phyloP scores from a whole-genome alignment of 2,113 vertebrate species.

The Dendropsophus ebraccatus region DNA sequence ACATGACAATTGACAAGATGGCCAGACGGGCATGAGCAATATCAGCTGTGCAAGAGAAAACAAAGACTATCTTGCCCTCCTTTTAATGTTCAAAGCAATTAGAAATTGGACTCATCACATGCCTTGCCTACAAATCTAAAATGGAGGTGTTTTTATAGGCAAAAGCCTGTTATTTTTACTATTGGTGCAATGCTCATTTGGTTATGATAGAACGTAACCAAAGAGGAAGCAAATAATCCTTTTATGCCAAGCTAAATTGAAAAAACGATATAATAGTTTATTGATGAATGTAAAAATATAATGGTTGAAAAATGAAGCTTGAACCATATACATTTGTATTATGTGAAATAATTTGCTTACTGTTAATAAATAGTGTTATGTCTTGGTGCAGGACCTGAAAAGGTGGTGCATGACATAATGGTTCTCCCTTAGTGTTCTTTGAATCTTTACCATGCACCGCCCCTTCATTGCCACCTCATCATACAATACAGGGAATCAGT shows the following conservation, averaged over 20 bases:
- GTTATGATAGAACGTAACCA: neutral
- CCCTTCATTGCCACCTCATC: no score
- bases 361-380: no score
- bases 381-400: no score
- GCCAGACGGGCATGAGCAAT: constrained; percentile 59
- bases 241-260: constrained; percentile 17
- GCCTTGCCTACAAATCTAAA: constrained; percentile 49
- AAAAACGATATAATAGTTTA: constrained; percentile 15
- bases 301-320: constrained; percentile 7
- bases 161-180: constrained; percentile 22
- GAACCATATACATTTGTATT: neutral
- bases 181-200: constrained; percentile 15
- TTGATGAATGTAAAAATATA: constrained; percentile 27
- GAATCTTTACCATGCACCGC: no score
- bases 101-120: constrained; percentile 53
- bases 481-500: neutral
- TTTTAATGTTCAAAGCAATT: constrained; percentile 59
- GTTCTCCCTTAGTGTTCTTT: no score
- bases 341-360: no score
- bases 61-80: constrained; percentile 58
- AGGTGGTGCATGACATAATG: no score
- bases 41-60: constrained; percentile 58
- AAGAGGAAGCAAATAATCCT: constrained; percentile 13
- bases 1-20: constrained; percentile 60
- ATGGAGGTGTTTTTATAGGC: constrained; percentile 39